Conservation (phyloP, 1,140 invertebrate species). For the Hirudo medicinalis region DNA sequence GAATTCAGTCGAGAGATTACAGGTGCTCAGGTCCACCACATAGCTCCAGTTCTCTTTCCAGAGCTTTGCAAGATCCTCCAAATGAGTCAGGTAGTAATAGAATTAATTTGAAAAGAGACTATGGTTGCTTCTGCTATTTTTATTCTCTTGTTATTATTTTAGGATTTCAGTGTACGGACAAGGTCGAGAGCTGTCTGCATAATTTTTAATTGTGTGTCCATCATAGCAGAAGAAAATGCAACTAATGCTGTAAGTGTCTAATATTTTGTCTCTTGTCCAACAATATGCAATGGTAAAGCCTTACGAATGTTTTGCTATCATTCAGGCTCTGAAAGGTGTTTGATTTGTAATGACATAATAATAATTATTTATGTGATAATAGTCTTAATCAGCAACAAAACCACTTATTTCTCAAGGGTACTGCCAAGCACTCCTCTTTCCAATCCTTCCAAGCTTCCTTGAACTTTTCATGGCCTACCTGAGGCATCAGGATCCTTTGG, state of each 20-base stretch:
- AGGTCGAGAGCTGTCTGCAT: conserved; percentile 55
- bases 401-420: conserved; percentile 29
- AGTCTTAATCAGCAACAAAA: not conserved
- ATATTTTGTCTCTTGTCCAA: not conserved
- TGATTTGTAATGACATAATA: not conserved
- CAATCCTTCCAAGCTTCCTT: conserved; percentile 56
- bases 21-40: conserved; percentile 55
- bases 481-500: conserved; percentile 47
- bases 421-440: conserved; percentile 51
- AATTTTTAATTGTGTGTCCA: conserved; percentile 49
- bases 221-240: conserved; percentile 49
- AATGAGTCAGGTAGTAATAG: not conserved
- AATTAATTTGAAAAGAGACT: too few species aligned
- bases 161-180: conserved; percentile 50
- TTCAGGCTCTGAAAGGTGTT: not conserved
- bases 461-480: conserved; percentile 55
- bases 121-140: not conserved
- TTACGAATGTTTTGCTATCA: not conserved
- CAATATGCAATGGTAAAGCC: not conserved
- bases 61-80: conserved; percentile 56
- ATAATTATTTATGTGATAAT: not conserved
- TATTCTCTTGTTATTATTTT: conserved; percentile 30
- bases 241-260: conserved; percentile 43
- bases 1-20: conserved; percentile 59
- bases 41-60: conserved; percentile 60